Percentiles rank a stretch among this genome's conserved stretches.
These are phyloP conservation scores for Cirrhinus mrigala DNA, from an alignment of 2,797 vertebrate species.

Conservation along the genomic window DNA sequence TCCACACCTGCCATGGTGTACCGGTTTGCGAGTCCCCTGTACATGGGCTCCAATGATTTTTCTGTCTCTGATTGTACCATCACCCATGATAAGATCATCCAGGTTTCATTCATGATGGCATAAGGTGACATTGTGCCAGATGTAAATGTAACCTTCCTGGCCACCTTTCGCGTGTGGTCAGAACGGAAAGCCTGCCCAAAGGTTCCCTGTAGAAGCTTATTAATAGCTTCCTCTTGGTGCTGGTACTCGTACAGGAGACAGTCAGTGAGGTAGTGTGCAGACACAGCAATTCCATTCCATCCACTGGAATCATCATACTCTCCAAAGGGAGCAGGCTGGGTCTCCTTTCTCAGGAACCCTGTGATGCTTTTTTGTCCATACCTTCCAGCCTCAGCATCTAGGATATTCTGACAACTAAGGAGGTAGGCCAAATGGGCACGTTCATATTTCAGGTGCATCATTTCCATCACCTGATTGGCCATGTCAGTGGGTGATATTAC, in stretches of 20 bases:
- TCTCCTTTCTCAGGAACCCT: conserved; percentile 1
- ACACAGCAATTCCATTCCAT: conserved; percentile 39
- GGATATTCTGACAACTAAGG: conserved; percentile 29
- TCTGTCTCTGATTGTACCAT: conserved; percentile 34
- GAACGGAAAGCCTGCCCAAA: conserved; percentile 40
- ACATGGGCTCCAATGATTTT: conserved; percentile 47
- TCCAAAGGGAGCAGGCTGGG: conserved; percentile 36
- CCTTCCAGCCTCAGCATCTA: conserved; percentile 39
- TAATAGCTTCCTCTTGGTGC: neutral
- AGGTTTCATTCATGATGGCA: conserved; percentile 51
- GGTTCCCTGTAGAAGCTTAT: conserved; percentile 22
- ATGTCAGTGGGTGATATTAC: conserved; percentile 52
- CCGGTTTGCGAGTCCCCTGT: neutral
- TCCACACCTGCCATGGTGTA: conserved; percentile 24
- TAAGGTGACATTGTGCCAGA: conserved; percentile 47
- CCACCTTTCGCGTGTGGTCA: conserved; percentile 45
- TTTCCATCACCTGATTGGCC: conserved; percentile 53
- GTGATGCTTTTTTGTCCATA: conserved; percentile 52
- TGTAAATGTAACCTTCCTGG: conserved; percentile 23
- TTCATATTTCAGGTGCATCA: conserved; percentile 53
- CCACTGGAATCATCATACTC: conserved; percentile 37
- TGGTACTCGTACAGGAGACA: conserved; percentile 6
- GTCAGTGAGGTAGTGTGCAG: conserved; percentile 24
- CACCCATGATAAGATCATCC: conserved; percentile 40
- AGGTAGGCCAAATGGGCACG: conserved; percentile 51